These are phyloP conservation scores for Xiphydria camelus DNA, from an alignment of 2,888 invertebrate species.

Conservation along the genomic window DNA sequence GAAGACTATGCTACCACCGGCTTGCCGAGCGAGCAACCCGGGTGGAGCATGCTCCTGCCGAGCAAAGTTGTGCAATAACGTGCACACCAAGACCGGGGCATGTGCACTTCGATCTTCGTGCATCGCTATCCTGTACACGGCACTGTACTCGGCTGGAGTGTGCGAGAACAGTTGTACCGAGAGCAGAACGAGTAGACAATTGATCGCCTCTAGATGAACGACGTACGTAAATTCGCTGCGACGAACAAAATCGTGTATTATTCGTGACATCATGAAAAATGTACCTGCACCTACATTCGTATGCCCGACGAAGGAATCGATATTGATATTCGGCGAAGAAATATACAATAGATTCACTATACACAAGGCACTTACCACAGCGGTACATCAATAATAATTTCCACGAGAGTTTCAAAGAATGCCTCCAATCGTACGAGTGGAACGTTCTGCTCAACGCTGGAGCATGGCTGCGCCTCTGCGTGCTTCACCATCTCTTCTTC, in stretches of 20 bases:
- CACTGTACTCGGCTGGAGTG: slow-evolving; percentile 56
- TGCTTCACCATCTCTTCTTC: slow-evolving; percentile 87
- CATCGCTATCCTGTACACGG: slow-evolving; percentile 64
- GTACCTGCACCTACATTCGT: no score
- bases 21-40: slow-evolving; percentile 66
- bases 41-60: slow-evolving; percentile 71
- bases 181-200: slow-evolving; percentile 82
- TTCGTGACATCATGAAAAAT: no score
- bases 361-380: slow-evolving; percentile 69
- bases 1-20: slow-evolving; percentile 82
- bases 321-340: no score
- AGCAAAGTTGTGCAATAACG: slow-evolving; percentile 76
- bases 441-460: slow-evolving; percentile 25
- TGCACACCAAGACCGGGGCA: slow-evolving; percentile 78
- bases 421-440: slow-evolving; percentile 64
- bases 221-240: slow-evolving; percentile 80
- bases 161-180: slow-evolving; percentile 86
- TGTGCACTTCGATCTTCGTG: slow-evolving; percentile 73
- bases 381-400: slow-evolving; percentile 81
- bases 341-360: no score
- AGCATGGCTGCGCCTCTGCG: slow-evolving; percentile 63
- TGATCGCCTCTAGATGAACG: slow-evolving; percentile 85
- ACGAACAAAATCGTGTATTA: slow-evolving; percentile 33
- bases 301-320: no score
- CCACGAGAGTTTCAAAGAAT: slow-evolving; percentile 75